Evolutionary conservation across 2,797 vertebrate genomes (phyloP).

Genomic region (Manis crassicaudata): DNA sequence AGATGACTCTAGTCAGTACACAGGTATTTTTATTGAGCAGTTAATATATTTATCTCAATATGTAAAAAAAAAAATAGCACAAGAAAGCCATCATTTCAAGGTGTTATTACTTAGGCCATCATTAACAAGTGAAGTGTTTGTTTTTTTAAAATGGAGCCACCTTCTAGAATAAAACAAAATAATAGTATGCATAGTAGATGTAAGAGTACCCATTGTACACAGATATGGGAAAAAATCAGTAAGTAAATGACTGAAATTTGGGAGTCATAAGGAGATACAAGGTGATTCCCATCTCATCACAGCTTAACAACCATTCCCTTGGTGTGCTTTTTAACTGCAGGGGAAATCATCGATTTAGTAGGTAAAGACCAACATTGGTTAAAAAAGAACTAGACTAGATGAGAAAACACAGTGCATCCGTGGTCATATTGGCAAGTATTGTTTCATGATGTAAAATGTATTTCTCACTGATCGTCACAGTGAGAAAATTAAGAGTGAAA

Average conservation of each 20-base stretch:
- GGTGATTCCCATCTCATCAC: neutral
- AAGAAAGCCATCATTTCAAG: constrained; percentile 42
- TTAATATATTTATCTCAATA: neutral
- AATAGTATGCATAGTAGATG: neutral
- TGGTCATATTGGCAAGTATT: neutral
- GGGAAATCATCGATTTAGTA: neutral
- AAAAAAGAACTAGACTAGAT: neutral
- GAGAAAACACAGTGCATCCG: neutral
- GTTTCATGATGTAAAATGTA: neutral
- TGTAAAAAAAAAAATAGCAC: neutral
- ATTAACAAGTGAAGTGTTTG: neutral
- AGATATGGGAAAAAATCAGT: neutral
- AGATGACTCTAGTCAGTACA: neutral
- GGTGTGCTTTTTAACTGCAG: neutral
- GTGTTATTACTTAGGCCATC: neutral
- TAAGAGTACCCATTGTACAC: neutral
- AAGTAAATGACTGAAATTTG: neutral
- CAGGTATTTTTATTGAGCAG: neutral
- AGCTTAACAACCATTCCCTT: neutral
- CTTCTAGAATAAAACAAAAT: constrained; percentile 32
- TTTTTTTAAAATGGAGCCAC: neutral
- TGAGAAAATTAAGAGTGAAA: neutral
- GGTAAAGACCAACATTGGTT: neutral
- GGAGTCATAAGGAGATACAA: neutral
- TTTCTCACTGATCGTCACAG: neutral